Base-by-base conservation (phyloP, 2,888 invertebrate genomes). In the Chaetoderma sp. region DNA sequence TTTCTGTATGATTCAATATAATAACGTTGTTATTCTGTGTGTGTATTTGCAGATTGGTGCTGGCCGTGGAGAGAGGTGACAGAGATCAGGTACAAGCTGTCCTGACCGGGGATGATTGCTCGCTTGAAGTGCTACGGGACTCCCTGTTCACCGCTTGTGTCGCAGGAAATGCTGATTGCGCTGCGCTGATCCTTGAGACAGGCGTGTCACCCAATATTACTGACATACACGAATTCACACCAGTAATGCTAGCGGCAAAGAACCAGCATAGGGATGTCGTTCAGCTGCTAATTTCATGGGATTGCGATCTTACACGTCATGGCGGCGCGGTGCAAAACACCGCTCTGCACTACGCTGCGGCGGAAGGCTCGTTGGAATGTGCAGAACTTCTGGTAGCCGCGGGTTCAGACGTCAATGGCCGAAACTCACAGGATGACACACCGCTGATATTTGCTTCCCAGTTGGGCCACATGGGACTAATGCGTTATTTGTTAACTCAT, bases 381-480 rank as follows among this genome's bases (percentile, higher is more conserved):
- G 78, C 77, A 55, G 72, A 77, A 44, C 64, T 73, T 13, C 70
- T 82, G 16, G 64, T 80, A n/a, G 76, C 76, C 28, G 75, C 75
- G 4, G 77, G 77, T 8, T 77, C 78, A 1, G 75, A 77, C 65
- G 74, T 80, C 4, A 80, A 82, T 64, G 65, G 71, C 5, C 62
- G 71, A 25, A 82, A 82, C 67, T 67, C 76, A 5, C 70, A 76
- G 54, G 78, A 77, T 21, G 80, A 82, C 64, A 82, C 83, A 4
- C 80, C 83, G 6, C 68, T 83, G 8, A 81, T 83, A 54, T 65
- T 83, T 18, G 81, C 82, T 1, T 74, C 79, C n/a, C 68, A 72
- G 47, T 75, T 77, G 62, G 80, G 81, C 10, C 80, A 78, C 59
- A 68, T 78, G n/a, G 71, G 77, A 28, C 70, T 82, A 10, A 80